A percentile compares a stretch with the other conserved stretches of the same genome.
Conservation (phyloP, 1,140 invertebrate genomes). For the Venturia canescens region DNA sequence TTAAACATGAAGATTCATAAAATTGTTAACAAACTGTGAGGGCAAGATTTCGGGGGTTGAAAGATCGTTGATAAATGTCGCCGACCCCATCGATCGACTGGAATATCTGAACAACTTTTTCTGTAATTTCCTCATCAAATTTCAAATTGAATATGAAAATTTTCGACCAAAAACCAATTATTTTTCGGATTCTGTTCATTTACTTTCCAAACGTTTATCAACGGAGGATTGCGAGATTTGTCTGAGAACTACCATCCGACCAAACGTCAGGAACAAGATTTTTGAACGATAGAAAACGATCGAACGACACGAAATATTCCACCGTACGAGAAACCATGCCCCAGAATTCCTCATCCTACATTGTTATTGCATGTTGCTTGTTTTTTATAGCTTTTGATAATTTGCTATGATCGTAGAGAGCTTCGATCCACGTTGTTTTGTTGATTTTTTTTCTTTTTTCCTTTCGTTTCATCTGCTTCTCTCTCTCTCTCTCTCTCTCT, state of each 20-base stretch:
- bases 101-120: no score
- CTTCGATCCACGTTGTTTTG: neutral
- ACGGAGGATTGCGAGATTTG: neutral
- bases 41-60: no score
- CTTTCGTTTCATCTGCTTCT: neutral
- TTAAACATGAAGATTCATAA: no score
- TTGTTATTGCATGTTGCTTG: neutral
- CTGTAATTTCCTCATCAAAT: no score
- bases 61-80: no score
- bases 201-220: no score
- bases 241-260: neutral
- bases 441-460: neutral
- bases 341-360: neutral
- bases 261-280: neutral
- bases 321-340: neutral
- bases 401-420: neutral
- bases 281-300: neutral
- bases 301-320: neutral
- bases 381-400: neutral
- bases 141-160: no score
- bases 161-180: no score
- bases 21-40: no score
- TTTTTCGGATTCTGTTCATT: no score
- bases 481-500: neutral
- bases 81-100: no score